Percentiles rank a stretch among this genome's conserved stretches.
phyloP scores from a whole-genome alignment of 2,797 vertebrate species.

The Pitangus sulphuratus region DNA sequence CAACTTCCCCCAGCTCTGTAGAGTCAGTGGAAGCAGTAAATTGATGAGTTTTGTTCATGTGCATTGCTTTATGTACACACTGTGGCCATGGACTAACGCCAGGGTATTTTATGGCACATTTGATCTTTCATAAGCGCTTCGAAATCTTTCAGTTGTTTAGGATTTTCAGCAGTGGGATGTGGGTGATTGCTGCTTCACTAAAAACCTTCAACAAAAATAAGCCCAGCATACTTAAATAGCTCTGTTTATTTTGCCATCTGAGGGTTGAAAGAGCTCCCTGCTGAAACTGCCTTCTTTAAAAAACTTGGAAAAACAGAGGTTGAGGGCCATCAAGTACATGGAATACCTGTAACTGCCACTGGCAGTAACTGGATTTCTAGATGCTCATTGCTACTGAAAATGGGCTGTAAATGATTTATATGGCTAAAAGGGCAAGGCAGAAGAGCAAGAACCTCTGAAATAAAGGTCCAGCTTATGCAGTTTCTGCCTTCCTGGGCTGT shows the following conservation, averaged over 20 bases:
- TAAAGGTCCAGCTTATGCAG: not conserved
- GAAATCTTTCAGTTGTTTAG: conserved; percentile 37
- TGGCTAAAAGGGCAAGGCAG: not conserved
- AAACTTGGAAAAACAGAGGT: not conserved
- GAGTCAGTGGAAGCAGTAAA: not conserved
- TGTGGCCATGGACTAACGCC: not conserved
- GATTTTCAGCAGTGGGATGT: conserved; percentile 27
- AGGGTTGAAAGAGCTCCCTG: conserved; percentile 28
- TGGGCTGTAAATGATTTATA: not conserved
- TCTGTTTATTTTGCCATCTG: not conserved
- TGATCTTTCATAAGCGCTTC: conserved; percentile 29
- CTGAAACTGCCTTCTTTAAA: conserved; percentile 34
- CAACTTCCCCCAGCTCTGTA: not conserved
- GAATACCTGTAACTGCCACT: not conserved
- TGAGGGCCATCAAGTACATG: not conserved
- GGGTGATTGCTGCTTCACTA: conserved; percentile 3
- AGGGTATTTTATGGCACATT: conserved; percentile 40
- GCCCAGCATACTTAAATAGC: not conserved
- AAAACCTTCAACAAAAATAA: not conserved
- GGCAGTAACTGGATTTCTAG: not conserved
- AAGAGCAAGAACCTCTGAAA: not conserved
- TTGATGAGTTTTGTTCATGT: not conserved
- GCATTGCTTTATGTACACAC: conserved; percentile 16
- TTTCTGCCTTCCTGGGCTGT: not conserved
- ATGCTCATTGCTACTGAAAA: not conserved